Conservation (phyloP, 2,797 vertebrate genomes). For the Lacerta agilis region DNA sequence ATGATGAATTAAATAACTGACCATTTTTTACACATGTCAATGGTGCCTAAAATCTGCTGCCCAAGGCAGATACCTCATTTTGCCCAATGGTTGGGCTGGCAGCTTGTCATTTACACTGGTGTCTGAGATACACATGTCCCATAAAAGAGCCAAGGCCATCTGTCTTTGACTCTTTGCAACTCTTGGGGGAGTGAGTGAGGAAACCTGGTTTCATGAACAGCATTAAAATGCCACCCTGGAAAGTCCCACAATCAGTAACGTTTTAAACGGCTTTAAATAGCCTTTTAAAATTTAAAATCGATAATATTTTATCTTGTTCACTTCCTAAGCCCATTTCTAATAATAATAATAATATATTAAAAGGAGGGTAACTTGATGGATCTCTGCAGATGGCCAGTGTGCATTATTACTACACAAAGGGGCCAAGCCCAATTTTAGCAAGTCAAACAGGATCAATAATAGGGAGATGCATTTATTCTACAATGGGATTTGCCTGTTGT, state of each 20-base stretch:
- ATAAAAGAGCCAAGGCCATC: neutral
- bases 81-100: neutral
- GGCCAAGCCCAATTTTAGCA: neutral
- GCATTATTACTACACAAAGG: neutral
- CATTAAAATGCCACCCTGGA: neutral
- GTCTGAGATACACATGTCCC: neutral
- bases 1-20: neutral
- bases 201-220: neutral
- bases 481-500: neutral
- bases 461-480: neutral
- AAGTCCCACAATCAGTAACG: neutral
- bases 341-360: neutral
- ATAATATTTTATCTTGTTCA: neutral
- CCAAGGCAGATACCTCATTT: neutral
- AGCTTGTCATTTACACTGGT: neutral
- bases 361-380: neutral
- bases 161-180: neutral
- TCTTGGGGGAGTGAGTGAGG: neutral
- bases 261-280: neutral
- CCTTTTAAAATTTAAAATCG: conserved; percentile 7
- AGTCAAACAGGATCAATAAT: neutral
- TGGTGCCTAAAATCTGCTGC: neutral
- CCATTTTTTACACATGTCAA: neutral
- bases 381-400: neutral
- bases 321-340: conserved; percentile 1